phyloP scores from a whole-genome alignment of 2,113 vertebrate species.

The Xiphophorus couchianus region DNA sequence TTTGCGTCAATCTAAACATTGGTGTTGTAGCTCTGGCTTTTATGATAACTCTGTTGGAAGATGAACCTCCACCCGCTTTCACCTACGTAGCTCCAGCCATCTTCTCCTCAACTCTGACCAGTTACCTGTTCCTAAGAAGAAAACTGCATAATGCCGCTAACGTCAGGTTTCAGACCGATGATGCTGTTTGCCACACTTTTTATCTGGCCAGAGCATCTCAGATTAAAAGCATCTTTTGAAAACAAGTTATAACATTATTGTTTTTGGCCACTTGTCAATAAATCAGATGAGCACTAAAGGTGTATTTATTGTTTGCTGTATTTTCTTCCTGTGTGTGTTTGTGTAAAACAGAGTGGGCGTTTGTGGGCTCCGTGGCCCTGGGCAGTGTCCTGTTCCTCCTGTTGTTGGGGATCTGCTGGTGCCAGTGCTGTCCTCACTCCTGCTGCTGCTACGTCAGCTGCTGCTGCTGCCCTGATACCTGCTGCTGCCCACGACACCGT shows the following conservation, averaged over 20 bases:
- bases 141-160: not conserved
- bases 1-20: not conserved
- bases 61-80: too few species aligned
- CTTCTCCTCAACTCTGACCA: not conserved
- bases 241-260: not conserved
- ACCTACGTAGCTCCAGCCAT: not conserved
- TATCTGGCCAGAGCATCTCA: too few species aligned
- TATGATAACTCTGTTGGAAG: not conserved
- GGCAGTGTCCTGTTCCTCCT: constrained; percentile 89
- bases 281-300: not conserved
- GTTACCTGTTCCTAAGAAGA: not conserved
- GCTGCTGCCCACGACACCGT: constrained; percentile 96
- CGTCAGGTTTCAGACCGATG: too few species aligned
- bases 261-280: not conserved
- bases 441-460: constrained; percentile 97
- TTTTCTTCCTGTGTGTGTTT: constrained; percentile 5
- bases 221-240: too few species aligned
- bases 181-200: too few species aligned
- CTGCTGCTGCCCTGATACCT: constrained; percentile 96
- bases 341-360: constrained; percentile 89
- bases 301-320: not conserved
- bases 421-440: constrained; percentile 97
- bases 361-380: constrained; percentile 90
- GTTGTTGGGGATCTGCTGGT: constrained; percentile 96
- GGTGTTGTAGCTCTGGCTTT: not conserved